A percentile compares a stretch with the other conserved stretches of the same genome.
Evolutionary conservation across 2,888 invertebrate genomes (phyloP).

Genomic region (Agrotis clavis): DNA sequence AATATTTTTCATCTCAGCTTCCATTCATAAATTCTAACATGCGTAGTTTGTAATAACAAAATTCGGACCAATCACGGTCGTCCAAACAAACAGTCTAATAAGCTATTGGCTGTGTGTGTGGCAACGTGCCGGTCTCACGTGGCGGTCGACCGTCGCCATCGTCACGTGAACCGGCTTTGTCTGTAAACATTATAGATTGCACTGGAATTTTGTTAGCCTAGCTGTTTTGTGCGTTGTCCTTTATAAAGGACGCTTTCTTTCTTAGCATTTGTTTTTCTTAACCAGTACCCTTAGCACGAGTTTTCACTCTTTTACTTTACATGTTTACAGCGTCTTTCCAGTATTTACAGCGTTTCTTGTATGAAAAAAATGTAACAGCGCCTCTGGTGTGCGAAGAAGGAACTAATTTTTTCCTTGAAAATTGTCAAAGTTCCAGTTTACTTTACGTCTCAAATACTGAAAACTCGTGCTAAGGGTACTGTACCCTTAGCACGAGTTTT

Average conservation of each 20-base stretch:
- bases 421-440: too few species aligned
- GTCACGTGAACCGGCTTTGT: constrained; percentile 59
- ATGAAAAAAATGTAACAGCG: too few species aligned
- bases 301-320: too few species aligned
- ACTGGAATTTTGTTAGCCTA: constrained; percentile 29
- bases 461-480: too few species aligned
- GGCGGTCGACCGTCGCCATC: constrained; percentile 28
- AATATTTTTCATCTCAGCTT: neutral
- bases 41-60: constrained; percentile 31
- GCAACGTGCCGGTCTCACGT: constrained; percentile 61
- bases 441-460: too few species aligned
- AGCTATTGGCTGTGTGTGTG: constrained; percentile 38
- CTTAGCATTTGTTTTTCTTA: neutral
- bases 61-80: constrained; percentile 30
- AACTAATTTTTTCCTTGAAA: too few species aligned
- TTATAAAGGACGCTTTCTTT: neutral
- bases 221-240: constrained; percentile 4
- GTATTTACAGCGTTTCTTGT: too few species aligned
- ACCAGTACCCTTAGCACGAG: too few species aligned
- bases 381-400: too few species aligned
- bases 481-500: too few species aligned
- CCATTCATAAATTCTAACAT: constrained; percentile 43
- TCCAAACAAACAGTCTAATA: constrained; percentile 13
- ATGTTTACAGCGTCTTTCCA: too few species aligned
- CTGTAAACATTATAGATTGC: constrained; percentile 56